Conservation (phyloP, 2,888 invertebrate species). For the Drosophila diplacantha region DNA sequence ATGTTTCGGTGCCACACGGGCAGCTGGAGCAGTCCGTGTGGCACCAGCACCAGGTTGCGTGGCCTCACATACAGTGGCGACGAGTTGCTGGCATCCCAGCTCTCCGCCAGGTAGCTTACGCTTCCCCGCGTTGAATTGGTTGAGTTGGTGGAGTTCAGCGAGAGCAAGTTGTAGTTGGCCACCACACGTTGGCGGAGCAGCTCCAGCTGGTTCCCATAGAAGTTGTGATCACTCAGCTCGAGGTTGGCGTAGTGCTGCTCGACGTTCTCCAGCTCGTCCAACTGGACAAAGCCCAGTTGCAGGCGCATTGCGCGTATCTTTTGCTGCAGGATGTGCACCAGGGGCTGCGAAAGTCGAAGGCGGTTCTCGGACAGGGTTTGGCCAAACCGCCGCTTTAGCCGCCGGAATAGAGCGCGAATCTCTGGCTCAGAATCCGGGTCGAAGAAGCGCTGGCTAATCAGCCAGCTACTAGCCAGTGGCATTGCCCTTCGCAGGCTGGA, state of each 20-base stretch:
- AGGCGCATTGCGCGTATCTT: constrained; percentile 70
- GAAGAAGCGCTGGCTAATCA: constrained; percentile 70
- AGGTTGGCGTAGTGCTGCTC: constrained; percentile 64
- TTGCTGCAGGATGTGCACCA: constrained; percentile 61
- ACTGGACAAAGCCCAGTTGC: constrained; percentile 68
- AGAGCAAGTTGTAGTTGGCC: constrained; percentile 55
- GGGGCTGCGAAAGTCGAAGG: constrained; percentile 60
- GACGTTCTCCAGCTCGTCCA: constrained; percentile 60
- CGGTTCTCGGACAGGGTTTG: constrained; percentile 67
- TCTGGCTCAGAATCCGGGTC: constrained; percentile 51
- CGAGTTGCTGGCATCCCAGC: constrained; percentile 67
- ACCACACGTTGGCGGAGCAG: constrained; percentile 62
- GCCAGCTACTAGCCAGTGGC: constrained; percentile 73
- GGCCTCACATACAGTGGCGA: constrained; percentile 74
- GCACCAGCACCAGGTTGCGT: constrained; percentile 71
- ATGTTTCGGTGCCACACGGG: constrained; percentile 70
- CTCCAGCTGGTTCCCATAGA: constrained; percentile 73
- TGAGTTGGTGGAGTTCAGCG: neutral
- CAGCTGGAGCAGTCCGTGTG: constrained; percentile 70
- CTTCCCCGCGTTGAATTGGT: constrained; percentile 31
- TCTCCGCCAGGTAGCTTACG: constrained; percentile 56
- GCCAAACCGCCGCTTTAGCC: constrained; percentile 64
- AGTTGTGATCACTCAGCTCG: constrained; percentile 60
- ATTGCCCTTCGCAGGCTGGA: constrained; percentile 71
- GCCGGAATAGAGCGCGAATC: constrained; percentile 57